Percentiles rank a stretch among this genome's conserved stretches.
Conservation (phyloP, 2,113 vertebrate species). For the Oncorhynchus clarkii region DNA sequence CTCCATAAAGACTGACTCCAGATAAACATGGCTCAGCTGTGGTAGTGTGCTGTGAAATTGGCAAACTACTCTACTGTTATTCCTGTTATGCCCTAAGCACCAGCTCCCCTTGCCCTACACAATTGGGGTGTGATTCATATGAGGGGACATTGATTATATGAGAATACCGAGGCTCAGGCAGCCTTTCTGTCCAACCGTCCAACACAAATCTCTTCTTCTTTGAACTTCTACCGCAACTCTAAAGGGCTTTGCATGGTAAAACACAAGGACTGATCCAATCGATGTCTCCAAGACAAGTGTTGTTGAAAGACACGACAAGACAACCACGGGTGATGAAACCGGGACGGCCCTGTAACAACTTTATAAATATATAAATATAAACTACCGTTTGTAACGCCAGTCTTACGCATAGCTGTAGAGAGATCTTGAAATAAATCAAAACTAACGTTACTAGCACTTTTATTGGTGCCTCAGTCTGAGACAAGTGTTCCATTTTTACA, state of each 20-base stretch:
- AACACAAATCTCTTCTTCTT: conserved; percentile 72
- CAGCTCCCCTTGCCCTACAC: conserved; percentile 25
- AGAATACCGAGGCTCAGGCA: conserved; percentile 39
- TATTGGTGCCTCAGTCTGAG: conserved; percentile 64
- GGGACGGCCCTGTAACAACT: conserved; percentile 65
- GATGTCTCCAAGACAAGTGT: conserved; percentile 55
- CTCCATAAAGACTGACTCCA: conserved; percentile 54
- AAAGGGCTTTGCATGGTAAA: conserved; percentile 76
- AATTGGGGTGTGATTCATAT: conserved; percentile 43
- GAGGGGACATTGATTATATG: conserved; percentile 48
- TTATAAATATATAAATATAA: conserved; percentile 79
- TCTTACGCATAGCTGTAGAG: conserved; percentile 71
- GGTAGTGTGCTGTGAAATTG: conserved; percentile 5
- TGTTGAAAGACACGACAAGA: conserved; percentile 42
- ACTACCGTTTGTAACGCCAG: conserved; percentile 70
- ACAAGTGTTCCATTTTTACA: conserved; percentile 61
- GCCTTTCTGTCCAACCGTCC: conserved; percentile 56
- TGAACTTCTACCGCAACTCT: conserved; percentile 70
- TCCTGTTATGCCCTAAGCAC: conserved; percentile 48
- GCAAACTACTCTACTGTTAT: conserved; percentile 41
- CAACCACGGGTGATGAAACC: conserved; percentile 51
- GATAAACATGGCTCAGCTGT: conserved; percentile 14
- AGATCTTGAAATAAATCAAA: conserved; percentile 61
- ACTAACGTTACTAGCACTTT: conserved; percentile 68
- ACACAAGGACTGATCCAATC: conserved; percentile 38